Evolutionary conservation across 2,113 vertebrate genomes (phyloP).

Genomic region (Ailurus styani): DNA sequence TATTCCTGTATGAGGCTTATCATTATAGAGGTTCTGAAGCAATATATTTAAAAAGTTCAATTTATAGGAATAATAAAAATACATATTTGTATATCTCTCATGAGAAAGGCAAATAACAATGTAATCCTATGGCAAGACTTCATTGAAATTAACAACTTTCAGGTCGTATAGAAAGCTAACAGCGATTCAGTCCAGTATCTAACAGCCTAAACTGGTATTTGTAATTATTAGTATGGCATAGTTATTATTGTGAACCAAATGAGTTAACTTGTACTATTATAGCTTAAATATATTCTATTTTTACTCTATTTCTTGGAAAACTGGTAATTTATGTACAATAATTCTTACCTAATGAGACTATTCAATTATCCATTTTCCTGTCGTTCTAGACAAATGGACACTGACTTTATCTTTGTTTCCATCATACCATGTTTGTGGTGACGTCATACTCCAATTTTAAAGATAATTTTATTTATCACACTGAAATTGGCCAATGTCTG

Average conservation of each 20-base stretch:
- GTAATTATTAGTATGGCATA: neutral
- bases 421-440: constrained; percentile 44
- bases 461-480: constrained; percentile 69
- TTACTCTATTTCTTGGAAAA: constrained; percentile 40
- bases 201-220: neutral
- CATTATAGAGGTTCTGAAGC: neutral
- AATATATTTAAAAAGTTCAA: constrained; percentile 8
- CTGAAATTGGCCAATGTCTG: constrained; percentile 37
- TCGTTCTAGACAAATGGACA: constrained; percentile 18
- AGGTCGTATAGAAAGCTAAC: neutral
- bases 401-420: constrained; percentile 29
- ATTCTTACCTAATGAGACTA: constrained; percentile 33
- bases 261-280: neutral
- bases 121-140: neutral
- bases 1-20: neutral
- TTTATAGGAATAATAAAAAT: neutral
- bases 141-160: neutral
- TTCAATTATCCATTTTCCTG: neutral
- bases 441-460: constrained; percentile 44
- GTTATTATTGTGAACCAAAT: neutral
- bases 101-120: neutral
- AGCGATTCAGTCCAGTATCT: neutral
- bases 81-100: neutral
- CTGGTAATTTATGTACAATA: constrained; percentile 26
- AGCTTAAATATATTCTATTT: neutral